Base-by-base conservation (phyloP, 1,140 invertebrate species). In the Drosophila kohkoa region DNA sequence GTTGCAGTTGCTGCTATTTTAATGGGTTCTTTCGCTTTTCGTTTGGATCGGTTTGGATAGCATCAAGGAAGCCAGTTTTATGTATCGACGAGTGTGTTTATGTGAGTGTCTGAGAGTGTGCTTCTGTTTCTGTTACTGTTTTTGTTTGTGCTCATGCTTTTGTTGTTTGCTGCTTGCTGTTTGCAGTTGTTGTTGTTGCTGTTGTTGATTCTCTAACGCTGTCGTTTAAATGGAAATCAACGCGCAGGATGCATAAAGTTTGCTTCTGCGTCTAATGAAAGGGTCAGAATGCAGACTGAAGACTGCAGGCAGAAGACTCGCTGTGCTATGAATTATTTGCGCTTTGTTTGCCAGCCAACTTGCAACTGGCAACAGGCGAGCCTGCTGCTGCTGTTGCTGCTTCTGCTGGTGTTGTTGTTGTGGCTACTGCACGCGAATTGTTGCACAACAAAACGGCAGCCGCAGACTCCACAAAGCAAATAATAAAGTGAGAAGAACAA, bases 401-500 rank as follows among this genome's bases (percentile, higher is more conserved):
- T 41, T 30, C 46, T 74, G 32, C 45, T 45, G 49, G 20, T 77
- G 81, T 59, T 69, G 69, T 52, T 79, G 70, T 69, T 72, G 77
- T 46, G 70, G 83, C 83, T 89, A 83, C 85, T 89, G 83, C 83
- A 88, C 83, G 83, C 83, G 83, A 88, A 85, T 75, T 85, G 81
- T 83, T 87, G 77, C 79, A 66, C 68, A 72, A 76, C 74, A 72
- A 41, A 52, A 28, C 60, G 30, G 49, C 60, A 63, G 45, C 48
- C 16, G 35, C 60, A 72, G 57, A 69, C 66, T 69, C 72, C 71
- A 67, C 81, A 89, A 72, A 79, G 85, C 85, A 89, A 89, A 89
- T 89, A 89, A 89, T 89, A 89, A 89, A 89, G 85, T 89, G 85
- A 85, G 85, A 89, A 89, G 85, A 88, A 88, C 83, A 88, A 88